Evolutionary conservation across 1,140 invertebrate genomes (phyloP).

Genomic region (Lepidurus arcticus): DNA sequence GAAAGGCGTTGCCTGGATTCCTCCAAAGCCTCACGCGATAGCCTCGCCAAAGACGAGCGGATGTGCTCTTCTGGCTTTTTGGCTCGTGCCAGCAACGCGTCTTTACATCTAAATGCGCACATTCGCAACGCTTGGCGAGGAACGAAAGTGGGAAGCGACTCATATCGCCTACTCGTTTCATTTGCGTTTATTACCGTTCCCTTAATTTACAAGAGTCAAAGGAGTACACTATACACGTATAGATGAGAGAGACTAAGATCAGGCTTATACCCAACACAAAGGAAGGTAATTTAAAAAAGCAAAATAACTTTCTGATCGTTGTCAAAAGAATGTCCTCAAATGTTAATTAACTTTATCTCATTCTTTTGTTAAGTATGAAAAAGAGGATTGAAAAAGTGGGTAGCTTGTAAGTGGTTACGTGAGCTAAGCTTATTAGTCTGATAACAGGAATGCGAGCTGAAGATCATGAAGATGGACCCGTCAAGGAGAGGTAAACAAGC

Average conservation of each 20-base stretch:
- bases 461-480: slow-evolving; percentile 8
- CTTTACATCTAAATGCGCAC: not conserved
- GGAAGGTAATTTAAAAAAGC: too few relatives aligned
- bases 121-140: not conserved
- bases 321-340: too few relatives aligned
- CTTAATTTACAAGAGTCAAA: too few relatives aligned
- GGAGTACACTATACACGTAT: too few relatives aligned
- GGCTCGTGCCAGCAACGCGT: not conserved
- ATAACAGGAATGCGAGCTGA: not conserved
- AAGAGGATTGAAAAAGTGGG: too few relatives aligned
- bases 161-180: not conserved
- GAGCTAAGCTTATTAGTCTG: not conserved
- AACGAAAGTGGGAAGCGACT: not conserved
- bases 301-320: too few relatives aligned
- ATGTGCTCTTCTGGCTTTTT: not conserved
- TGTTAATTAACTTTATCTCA: too few relatives aligned
- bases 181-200: too few relatives aligned
- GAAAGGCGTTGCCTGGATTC: not conserved
- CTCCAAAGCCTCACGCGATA: not conserved
- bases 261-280: too few relatives aligned
- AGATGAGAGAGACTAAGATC: too few relatives aligned
- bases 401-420: not conserved
- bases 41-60: not conserved
- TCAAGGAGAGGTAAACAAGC: slow-evolving; percentile 18
- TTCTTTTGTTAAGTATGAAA: too few relatives aligned